Evolutionary conservation across 2,113 vertebrate species (phyloP), one percentile per base, ranked within the genome.

Genomic region (Paramisgurnus dabryanus): DNA sequence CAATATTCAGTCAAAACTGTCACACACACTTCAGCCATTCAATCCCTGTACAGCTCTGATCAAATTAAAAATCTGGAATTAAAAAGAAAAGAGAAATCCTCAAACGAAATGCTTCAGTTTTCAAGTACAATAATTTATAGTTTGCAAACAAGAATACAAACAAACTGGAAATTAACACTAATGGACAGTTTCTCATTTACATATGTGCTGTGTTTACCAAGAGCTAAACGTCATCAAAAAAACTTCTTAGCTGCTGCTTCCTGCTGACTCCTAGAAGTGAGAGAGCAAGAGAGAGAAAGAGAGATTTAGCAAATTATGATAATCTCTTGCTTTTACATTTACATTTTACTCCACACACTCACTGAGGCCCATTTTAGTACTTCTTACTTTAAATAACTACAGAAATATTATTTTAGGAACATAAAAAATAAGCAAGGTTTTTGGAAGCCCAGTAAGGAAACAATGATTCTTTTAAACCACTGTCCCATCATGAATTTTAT

Each of bases 191-290:
- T 89, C 89, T 93, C 90, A 86, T 93, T 90, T 92, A 91, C 90
- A 93, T 64, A 79, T 80, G 81, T 17, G 83, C 65, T 79, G 75
- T 39, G 67, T 63, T 79, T 63, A 75, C 65, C 76, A 83, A 76
- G 49, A 5, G 57, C 78, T 88, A 81, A 67, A 75, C 80, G 65
- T 88, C 89, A 93, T 99, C 97, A 98, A 95, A 99, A 99, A 94
- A 99, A 99, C 88, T 98, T 99, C 92, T 99, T 99, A 61, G 98
- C 97, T 67, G 97, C 97, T 88, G 97, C 97, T 96, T 99, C 98
- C 89, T 98, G 96, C 86, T 98, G 97, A 93, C 92, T 96, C 91
- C 98, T 99, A 85, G 0, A 18, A 58, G 18, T 11, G 45, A 39
- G 5, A 13, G 17, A 63, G 27, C 18, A 13, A 8, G 12, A 45